These are phyloP conservation scores for Drosophila persimilis DNA, from an alignment of 1,140 invertebrate genomes.

Conservation along the genomic window DNA sequence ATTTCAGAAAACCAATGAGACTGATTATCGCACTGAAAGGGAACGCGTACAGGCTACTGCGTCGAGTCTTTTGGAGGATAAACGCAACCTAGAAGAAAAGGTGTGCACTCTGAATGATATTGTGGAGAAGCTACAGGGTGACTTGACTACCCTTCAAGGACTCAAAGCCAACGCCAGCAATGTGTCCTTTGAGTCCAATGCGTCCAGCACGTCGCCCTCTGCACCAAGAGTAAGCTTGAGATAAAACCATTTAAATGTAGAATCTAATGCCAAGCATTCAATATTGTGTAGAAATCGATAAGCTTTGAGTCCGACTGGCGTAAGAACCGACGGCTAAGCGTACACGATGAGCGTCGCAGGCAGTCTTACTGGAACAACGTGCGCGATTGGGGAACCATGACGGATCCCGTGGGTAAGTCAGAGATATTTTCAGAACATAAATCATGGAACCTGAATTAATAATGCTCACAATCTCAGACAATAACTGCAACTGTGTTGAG, in stretches of 20 bases:
- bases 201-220: conserved; percentile 20
- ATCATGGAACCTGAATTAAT: background rate
- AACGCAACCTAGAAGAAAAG: conserved; percentile 62
- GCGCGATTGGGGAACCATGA: conserved; percentile 54
- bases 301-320: conserved; percentile 46
- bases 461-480: conserved; percentile 19
- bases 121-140: conserved; percentile 38
- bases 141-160: conserved; percentile 21
- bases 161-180: conserved; percentile 21
- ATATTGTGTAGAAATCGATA: conserved; percentile 39
- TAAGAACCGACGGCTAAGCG: conserved; percentile 47
- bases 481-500: conserved; percentile 52
- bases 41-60: conserved; percentile 39
- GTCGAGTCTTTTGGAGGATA: conserved; percentile 53
- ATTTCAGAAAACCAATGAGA: conserved; percentile 28
- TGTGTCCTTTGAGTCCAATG: conserved; percentile 54
- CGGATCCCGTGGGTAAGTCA: conserved; percentile 59
- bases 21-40: conserved; percentile 9
- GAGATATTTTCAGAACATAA: too few relatives aligned
- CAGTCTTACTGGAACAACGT: conserved; percentile 66
- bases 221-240: conserved; percentile 32
- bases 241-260: background rate
- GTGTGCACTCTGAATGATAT: conserved; percentile 45
- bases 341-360: conserved; percentile 53
- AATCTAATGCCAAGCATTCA: background rate